Base-by-base conservation (phyloP, 2,888 invertebrate species). In the Dryocosmus kuriphilus region DNA sequence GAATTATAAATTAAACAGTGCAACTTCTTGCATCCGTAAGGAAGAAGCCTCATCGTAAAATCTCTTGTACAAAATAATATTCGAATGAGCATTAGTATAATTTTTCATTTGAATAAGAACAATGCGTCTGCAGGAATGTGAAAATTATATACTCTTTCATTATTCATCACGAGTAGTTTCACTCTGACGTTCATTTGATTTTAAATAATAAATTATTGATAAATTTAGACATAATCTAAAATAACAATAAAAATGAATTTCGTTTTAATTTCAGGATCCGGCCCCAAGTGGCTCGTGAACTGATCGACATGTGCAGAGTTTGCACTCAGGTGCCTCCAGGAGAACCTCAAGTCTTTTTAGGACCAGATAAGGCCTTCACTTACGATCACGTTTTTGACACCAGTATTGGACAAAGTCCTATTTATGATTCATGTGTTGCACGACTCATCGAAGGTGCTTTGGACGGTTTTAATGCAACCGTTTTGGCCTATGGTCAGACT, bases 401-500 rank as follows among this genome's bases (percentile, higher is more conserved):
- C 76, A 93, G 93, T 77, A 93, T 95, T 62, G 92, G 92, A 75
- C 99, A 98, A 92, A 94, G 94, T 78, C 89, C 91, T 16, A 95
- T 99, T 35, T 99, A 98, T 91, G 94, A 95, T 65, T 94, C 94
- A 16, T 97, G 97, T 89, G 98, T 98, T 75, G 94, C 95, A 77
- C 94, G 95, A 76, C 94, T 99, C 78, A 96, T 99, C 84, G 97
- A 98, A 85, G 97, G 98, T 41, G 96, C 98, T 11, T 94, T 99
- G 79, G 97, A 98, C 88, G 99, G 99, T 78, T 99, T 98, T 93
- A 99, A 99, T 93, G 99, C 99, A 22, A 99, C 99, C 16, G 97
- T 99, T 61, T 94, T 99, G 87, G 99, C 99, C 0, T 92, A 91
- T 63, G 91, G 91, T 14, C 93, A 97, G 95, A 99, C 99, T 67